These are phyloP conservation scores for Aquatica leii DNA, from an alignment of 2,888 invertebrate species.

Conservation along the genomic window DNA sequence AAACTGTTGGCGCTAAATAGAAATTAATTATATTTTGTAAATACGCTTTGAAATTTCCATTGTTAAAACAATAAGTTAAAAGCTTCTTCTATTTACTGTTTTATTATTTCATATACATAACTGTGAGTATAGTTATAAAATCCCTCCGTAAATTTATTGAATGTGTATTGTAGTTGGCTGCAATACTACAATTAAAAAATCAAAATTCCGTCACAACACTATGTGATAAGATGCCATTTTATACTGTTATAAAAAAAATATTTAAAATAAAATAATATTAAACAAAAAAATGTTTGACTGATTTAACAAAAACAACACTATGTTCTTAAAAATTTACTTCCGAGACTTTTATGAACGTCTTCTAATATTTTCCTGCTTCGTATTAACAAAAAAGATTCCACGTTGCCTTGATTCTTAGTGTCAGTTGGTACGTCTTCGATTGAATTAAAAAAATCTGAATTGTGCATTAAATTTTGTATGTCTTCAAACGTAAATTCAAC, in stretches of 20 bases:
- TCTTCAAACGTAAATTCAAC: constrained; percentile 54
- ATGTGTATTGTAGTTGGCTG: constrained; percentile 21
- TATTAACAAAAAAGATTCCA: constrained; percentile 20
- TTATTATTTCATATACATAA: constrained; percentile 15
- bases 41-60: constrained; percentile 24
- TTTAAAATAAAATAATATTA: constrained; percentile 38
- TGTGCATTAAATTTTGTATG: constrained; percentile 47
- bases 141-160: constrained; percentile 22
- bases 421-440: background rate
- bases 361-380: constrained; percentile 18
- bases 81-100: constrained; percentile 22
- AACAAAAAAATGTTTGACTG: background rate
- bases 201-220: constrained; percentile 55
- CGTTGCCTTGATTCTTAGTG: background rate
- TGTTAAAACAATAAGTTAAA: constrained; percentile 17
- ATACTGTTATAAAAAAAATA: constrained; percentile 54
- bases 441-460: constrained; percentile 13
- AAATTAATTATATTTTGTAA: constrained; percentile 33
- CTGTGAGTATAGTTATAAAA: constrained; percentile 2
- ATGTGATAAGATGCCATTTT: constrained; percentile 57
- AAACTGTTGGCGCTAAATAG: constrained; percentile 33
- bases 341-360: constrained; percentile 17
- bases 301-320: background rate
- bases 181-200: constrained; percentile 30
- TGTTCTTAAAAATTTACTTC: constrained; percentile 4